Evolutionary conservation across 2,797 vertebrate species (phyloP).

Genomic region (Pelodytes ibericus): DNA sequence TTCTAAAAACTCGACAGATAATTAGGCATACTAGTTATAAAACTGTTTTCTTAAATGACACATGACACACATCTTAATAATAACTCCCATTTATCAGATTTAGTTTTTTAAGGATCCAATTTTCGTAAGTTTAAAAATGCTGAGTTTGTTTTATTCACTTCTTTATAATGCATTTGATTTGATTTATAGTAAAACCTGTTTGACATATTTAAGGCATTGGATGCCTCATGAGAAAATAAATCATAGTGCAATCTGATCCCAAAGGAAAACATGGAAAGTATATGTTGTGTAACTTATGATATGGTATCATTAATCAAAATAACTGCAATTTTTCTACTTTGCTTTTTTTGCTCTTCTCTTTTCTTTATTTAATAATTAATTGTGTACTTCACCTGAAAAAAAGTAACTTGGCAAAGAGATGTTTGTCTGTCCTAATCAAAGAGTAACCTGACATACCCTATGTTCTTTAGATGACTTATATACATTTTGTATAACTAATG

Average conservation of each 20-base stretch:
- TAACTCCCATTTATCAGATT: too few relatives aligned
- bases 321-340: constrained; percentile 31
- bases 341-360: constrained; percentile 10
- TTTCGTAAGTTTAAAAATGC: constrained; percentile 22
- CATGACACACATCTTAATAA: too few relatives aligned
- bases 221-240: constrained; percentile 43
- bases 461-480: too few relatives aligned
- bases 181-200: constrained; percentile 52
- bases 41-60: too few relatives aligned
- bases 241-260: constrained; percentile 38
- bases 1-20: too few relatives aligned
- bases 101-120: not conserved
- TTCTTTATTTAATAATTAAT: constrained; percentile 5
- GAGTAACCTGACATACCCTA: too few relatives aligned
- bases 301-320: constrained; percentile 41
- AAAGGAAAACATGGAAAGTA: constrained; percentile 38
- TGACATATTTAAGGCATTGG: constrained; percentile 42
- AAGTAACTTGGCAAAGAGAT: not conserved
- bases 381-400: not conserved
- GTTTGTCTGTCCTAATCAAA: too few relatives aligned
- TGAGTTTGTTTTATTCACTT: constrained; percentile 32
- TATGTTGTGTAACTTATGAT: constrained; percentile 32
- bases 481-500: too few relatives aligned
- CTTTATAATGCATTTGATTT: constrained; percentile 29
- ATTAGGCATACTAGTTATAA: too few relatives aligned